Base-by-base conservation (phyloP, 2,888 invertebrate genomes). In the Nymphalis polychloros region DNA sequence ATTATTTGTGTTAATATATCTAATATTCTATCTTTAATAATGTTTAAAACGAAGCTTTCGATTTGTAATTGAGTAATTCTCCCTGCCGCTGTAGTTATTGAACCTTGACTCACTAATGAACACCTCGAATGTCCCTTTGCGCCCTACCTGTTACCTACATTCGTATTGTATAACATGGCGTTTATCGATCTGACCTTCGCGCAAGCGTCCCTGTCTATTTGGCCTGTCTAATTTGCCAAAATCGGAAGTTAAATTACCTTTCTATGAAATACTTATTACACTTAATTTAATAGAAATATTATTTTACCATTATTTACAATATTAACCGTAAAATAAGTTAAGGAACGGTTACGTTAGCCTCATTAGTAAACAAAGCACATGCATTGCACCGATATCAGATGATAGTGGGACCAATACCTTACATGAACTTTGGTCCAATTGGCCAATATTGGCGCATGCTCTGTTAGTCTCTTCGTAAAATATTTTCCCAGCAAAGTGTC, bases 381-480 rank as follows among this genome's bases (percentile, higher is more conserved):
- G 63, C 65, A 64, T 65, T 66, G 41, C 31, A 67, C 60, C 65
- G 49, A 52, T 41, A 47, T 53, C 64, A 63, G 64, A 48, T 60
- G 27, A 17, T 53, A 53, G 41, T 60, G 63, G 35, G 53, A 65
- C 72, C 79, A 77, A 83, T 85, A 81, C 73, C 72, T 76, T 76
- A 67, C 72, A 76, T 78, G 84, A 84, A 81, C 82, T 82, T 77
- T 84, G 84, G 79, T 83, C 87, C 84, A 88, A 84, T 89, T 89
- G 91, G 90, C 87, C 78, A 77, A 62, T 73, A 68, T 65, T 64
- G 76, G 88, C 92, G 92, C 92, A 92, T 91, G 92, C 89, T 73
- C 88, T 67, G 4, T 41, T 60, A 35, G 81, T 77, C 78, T 76
- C 78, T 81, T 81, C 80, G 80, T 78, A 81, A 84, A 79, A 84